phyloP scores from a whole-genome alignment of 2,888 invertebrate species.

The Graphium colonna region DNA sequence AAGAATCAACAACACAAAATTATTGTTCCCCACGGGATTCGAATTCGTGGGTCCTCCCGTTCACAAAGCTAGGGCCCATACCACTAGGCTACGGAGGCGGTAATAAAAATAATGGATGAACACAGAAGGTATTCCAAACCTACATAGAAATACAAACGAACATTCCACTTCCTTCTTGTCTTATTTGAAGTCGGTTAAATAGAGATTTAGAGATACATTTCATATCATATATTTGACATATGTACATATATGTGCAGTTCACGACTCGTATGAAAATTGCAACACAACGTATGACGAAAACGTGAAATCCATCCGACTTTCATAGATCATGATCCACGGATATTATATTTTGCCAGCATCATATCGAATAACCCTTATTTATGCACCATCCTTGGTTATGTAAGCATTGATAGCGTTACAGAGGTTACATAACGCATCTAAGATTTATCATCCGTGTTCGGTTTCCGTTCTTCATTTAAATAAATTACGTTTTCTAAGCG shows the following conservation, averaged over 20 bases:
- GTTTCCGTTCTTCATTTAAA: slow-evolving; percentile 4
- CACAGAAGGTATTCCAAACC: no score
- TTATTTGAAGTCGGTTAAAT: no score
- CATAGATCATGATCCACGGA: slow-evolving; percentile 10
- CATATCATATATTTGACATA: not conserved
- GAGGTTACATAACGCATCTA: slow-evolving; percentile 8
- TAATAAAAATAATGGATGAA: no score
- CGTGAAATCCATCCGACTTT: slow-evolving; percentile 6
- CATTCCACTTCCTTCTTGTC: no score
- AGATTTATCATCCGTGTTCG: slow-evolving; percentile 2
- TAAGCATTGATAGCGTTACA: slow-evolving; percentile 1
- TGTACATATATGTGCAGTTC: not conserved
- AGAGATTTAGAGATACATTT: not conserved
- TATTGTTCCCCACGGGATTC: no score
- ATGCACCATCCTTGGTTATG: slow-evolving; percentile 3
- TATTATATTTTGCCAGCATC: slow-evolving; percentile 10
- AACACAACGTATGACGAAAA: not conserved
- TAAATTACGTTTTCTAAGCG: slow-evolving; percentile 5
- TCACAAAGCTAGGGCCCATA: no score
- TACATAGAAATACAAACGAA: no score
- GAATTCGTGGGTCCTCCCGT: no score
- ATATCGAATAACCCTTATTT: slow-evolving; percentile 8
- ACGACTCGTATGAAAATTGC: no score
- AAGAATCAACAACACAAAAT: no score
- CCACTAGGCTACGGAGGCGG: no score